Evolutionary conservation across 2,113 vertebrate species (phyloP).

Genomic region (Nettapus auritus): DNA sequence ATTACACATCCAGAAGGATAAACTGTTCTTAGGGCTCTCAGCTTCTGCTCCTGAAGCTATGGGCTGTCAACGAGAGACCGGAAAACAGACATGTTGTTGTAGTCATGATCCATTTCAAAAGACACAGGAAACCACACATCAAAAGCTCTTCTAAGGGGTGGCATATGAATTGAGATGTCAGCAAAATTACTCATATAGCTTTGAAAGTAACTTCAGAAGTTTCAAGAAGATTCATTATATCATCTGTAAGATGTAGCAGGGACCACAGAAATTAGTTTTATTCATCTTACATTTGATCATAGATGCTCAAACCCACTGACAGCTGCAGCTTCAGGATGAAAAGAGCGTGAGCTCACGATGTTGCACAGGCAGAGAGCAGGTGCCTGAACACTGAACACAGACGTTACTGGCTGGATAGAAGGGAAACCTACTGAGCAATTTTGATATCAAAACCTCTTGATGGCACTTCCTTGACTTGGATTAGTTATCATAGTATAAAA

Average conservation of each 20-base stretch:
- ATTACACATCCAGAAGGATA: background rate
- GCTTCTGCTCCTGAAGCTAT: background rate
- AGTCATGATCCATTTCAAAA: background rate
- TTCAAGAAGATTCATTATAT: background rate
- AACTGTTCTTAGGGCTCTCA: background rate
- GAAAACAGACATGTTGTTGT: background rate
- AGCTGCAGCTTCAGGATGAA: slow-evolving; percentile 13
- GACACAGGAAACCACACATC: background rate
- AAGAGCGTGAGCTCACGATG: background rate
- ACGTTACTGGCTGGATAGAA: background rate
- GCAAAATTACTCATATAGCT: background rate
- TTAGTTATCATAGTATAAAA: background rate
- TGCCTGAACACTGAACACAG: background rate
- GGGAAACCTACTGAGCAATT: background rate
- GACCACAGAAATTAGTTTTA: slow-evolving; percentile 20
- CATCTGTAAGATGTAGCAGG: background rate
- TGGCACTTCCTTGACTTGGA: background rate
- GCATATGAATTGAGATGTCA: background rate
- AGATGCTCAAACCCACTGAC: background rate
- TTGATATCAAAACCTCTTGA: background rate
- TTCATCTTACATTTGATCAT: slow-evolving; percentile 25
- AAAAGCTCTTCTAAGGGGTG: background rate
- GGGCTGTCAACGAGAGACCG: background rate
- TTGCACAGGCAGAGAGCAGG: background rate
- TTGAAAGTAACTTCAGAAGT: slow-evolving; percentile 6